phyloP scores from a whole-genome alignment of 2,888 invertebrate genomes.

The Stictocephala bisonia region DNA sequence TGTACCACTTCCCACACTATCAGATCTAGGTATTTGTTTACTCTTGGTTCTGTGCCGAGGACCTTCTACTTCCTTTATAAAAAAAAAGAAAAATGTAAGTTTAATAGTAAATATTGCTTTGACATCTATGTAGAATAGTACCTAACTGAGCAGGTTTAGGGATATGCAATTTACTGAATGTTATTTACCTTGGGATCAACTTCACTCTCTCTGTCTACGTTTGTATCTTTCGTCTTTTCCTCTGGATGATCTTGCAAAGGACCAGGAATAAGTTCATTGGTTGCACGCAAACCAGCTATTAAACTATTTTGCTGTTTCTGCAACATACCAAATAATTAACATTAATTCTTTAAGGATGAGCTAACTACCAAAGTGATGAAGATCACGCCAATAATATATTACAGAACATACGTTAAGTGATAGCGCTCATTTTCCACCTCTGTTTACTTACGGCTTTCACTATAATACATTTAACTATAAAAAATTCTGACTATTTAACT shows the following conservation, averaged over 20 bases:
- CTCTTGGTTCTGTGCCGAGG: conserved; percentile 58
- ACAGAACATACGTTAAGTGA: too few relatives aligned
- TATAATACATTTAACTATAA: too few relatives aligned
- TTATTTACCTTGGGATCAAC: conserved; percentile 64
- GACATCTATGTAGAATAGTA: neutral
- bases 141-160: neutral
- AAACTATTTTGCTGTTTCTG: conserved; percentile 95
- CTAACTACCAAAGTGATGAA: neutral
- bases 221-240: conserved; percentile 71
- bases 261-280: conserved; percentile 71
- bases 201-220: conserved; percentile 67
- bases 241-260: conserved; percentile 68
- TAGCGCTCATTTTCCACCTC: too few relatives aligned
- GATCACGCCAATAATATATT: too few relatives aligned
- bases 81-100: too few relatives aligned
- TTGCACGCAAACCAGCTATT: conserved; percentile 89
- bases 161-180: neutral
- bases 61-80: conserved; percentile 66
- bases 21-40: conserved; percentile 70
- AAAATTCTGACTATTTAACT: too few relatives aligned
- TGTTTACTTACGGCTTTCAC: too few relatives aligned
- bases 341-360: neutral
- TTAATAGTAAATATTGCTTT: neutral
- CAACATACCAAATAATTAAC: conserved; percentile 46
- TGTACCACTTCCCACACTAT: conserved; percentile 83